phyloP scores from a whole-genome alignment of 2,888 invertebrate species.

The Aphodius sticticus region DNA sequence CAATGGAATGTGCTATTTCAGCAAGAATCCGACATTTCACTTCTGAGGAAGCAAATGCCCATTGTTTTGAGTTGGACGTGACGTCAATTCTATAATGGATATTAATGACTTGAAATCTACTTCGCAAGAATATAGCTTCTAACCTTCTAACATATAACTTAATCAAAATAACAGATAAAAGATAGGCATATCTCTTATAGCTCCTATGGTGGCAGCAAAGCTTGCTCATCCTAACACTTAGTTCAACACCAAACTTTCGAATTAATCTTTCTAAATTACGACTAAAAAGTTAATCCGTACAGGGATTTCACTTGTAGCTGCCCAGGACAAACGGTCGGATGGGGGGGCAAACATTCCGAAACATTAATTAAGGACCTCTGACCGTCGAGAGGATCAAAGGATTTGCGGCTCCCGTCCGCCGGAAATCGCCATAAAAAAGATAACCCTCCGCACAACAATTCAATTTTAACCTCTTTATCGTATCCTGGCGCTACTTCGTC shows the following conservation, averaged over 20 bases:
- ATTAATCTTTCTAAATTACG: not conserved
- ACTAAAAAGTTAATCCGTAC: not conserved
- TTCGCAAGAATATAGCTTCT: no score
- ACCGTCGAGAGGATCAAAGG: not conserved
- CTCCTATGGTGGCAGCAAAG: no score
- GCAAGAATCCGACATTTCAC: no score
- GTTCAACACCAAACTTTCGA: not conserved
- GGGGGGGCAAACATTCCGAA: not conserved
- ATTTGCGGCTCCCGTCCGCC: not conserved
- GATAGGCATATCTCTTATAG: no score
- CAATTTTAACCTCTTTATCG: slow-evolving; percentile 4
- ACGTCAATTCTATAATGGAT: no score
- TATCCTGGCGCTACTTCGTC: not conserved
- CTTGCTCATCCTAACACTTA: not conserved
- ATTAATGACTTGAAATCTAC: no score
- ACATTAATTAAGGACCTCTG: not conserved
- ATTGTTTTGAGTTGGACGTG: no score
- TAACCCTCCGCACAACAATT: slow-evolving; percentile 4
- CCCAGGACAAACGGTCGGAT: not conserved
- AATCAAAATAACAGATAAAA: no score
- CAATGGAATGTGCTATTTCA: no score
- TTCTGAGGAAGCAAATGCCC: no score
- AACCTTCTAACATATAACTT: no score
- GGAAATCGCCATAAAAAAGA: not conserved
- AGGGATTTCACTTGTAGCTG: slow-evolving; percentile 4